Conservation (phyloP, 2,888 invertebrate species). For the Ectemnius cavifrons region DNA sequence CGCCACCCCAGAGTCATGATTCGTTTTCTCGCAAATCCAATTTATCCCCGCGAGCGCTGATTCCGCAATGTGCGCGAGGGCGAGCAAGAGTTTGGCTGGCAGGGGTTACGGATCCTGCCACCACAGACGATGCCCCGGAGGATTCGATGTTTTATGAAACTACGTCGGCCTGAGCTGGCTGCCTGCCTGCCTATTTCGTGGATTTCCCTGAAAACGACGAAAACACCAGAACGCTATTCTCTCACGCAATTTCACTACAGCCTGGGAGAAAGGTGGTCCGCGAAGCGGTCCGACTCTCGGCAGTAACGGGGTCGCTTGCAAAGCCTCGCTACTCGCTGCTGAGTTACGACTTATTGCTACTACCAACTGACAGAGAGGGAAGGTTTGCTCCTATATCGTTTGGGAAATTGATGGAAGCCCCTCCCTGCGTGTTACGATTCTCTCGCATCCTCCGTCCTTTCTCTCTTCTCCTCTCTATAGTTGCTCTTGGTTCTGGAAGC, state of each 20-base stretch:
- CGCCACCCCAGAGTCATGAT: not conserved
- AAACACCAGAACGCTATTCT: not conserved
- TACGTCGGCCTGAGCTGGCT: no score
- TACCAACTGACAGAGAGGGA: constrained; percentile 20
- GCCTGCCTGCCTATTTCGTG: no score
- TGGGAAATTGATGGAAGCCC: constrained; percentile 59
- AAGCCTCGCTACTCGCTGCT: constrained; percentile 1
- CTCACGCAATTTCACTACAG: not conserved
- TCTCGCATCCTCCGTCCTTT: no score
- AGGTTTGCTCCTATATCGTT: constrained; percentile 19
- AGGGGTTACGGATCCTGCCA: constrained; percentile 18
- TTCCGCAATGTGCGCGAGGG: constrained; percentile 49
- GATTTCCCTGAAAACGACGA: not conserved
- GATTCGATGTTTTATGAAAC: constrained; percentile 9
- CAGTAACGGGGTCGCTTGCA: not conserved
- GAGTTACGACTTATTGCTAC: constrained; percentile 48
- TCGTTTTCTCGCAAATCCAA: constrained; percentile 18
- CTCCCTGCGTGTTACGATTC: constrained; percentile 4
- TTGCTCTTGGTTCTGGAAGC: constrained; percentile 41
- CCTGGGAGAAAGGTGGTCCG: not conserved
- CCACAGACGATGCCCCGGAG: constrained; percentile 3
- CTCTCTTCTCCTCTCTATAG: constrained; percentile 35
- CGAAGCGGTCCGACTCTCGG: no score
- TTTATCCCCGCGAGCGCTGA: constrained; percentile 12
- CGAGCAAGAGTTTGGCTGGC: constrained; percentile 43